phyloP scores from a whole-genome alignment of 2,113 vertebrate species.

The Nicator chloris region DNA sequence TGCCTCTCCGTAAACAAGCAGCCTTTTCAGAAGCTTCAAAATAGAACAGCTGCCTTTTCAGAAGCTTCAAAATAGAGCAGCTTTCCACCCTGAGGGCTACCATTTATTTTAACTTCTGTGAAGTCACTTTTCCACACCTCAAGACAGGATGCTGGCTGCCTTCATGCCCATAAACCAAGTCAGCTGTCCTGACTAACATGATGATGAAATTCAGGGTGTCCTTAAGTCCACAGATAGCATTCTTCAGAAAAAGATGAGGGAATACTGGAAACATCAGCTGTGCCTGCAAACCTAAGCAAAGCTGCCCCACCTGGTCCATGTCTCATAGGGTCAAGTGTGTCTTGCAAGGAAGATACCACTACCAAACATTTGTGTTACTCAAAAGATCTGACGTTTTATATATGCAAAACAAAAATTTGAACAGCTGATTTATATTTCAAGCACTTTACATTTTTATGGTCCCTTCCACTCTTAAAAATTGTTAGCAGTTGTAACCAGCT shows the following conservation, averaged over 20 bases:
- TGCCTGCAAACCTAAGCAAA: slow-evolving; percentile 19
- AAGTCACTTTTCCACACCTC: slow-evolving; percentile 22
- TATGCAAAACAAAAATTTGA: neutral
- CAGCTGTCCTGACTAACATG: neutral
- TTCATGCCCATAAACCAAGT: neutral
- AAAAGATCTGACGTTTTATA: neutral
- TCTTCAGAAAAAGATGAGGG: neutral
- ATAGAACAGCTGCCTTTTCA: neutral
- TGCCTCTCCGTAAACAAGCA: neutral
- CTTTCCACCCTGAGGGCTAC: slow-evolving; percentile 25
- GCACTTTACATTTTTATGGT: slow-evolving; percentile 52
- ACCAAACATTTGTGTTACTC: neutral
- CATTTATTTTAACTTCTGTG: slow-evolving; percentile 60
- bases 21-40: slow-evolving; percentile 13
- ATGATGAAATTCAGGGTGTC: neutral
- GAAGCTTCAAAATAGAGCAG: neutral
- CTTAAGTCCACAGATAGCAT: neutral
- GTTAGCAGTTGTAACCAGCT: neutral
- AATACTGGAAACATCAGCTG: neutral
- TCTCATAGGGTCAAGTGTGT: neutral
- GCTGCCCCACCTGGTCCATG: neutral
- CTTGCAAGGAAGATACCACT: slow-evolving; percentile 10
- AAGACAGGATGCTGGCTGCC: neutral
- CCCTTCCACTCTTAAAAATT: neutral
- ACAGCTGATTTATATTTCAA: neutral